Evolutionary conservation across 23 tunicate genomes (phyloP).

Genomic region (Botrylloides violaceus): DNA sequence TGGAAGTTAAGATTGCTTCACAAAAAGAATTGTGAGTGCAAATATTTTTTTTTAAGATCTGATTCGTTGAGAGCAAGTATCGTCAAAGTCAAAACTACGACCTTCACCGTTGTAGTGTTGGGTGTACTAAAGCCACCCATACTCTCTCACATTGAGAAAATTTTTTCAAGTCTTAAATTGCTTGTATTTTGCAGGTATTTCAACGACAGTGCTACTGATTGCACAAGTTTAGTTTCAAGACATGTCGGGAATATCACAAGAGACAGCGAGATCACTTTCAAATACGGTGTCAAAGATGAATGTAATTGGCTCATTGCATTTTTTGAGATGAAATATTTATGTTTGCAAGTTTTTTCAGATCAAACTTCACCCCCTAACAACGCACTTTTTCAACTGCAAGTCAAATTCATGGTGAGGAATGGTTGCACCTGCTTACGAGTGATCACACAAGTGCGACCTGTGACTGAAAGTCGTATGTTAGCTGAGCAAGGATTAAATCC

Average conservation of each 20-base stretch:
- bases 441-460: constrained; percentile 65
- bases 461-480: constrained; percentile 50
- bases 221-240: constrained; percentile 29
- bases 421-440: constrained; percentile 61
- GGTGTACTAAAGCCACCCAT: too few relatives aligned
- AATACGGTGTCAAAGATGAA: constrained; percentile 56
- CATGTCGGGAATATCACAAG: constrained; percentile 65
- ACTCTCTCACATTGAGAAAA: not conserved
- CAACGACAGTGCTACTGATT: constrained; percentile 4
- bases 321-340: not conserved
- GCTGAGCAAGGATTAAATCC: constrained; percentile 76
- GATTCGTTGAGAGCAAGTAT: too few relatives aligned
- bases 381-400: constrained; percentile 72
- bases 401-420: constrained; percentile 32
- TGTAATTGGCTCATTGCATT: constrained; percentile 13
- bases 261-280: constrained; percentile 57
- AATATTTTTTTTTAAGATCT: too few relatives aligned
- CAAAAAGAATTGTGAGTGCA: constrained; percentile 72
- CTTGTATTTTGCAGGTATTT: constrained; percentile 30
- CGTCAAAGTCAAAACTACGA: too few relatives aligned
- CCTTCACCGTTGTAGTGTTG: too few relatives aligned
- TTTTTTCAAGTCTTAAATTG: not conserved
- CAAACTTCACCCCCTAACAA: constrained; percentile 34
- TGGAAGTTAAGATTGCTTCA: constrained; percentile 38
- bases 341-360: constrained; percentile 9